Base-by-base conservation (phyloP, 2,888 invertebrate genomes). In the Eugnorisma glareosa region DNA sequence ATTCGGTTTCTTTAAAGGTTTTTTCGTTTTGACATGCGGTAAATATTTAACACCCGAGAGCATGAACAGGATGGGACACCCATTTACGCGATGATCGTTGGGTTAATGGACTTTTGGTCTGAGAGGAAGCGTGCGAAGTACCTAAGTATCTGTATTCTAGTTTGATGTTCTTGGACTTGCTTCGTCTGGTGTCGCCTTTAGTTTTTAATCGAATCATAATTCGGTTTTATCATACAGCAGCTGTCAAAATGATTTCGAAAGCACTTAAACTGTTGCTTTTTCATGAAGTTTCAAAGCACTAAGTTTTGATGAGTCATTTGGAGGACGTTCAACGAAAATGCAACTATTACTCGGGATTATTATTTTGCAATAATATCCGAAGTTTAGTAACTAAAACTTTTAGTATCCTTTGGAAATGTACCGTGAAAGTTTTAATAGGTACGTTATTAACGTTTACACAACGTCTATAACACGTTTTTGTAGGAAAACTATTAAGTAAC, bases 241-340 rank as follows among this genome's bases (percentile, higher is more conserved):
- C 15, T 72, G 51, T 71, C 54, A 59, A 67, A 69, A 84, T 64
- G 35, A 73, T 70, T 57, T 67, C 45, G 21, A 79, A 79, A 84
- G 40, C 68, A 40, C 54, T 77, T 57, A 63, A 48, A 68, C 63
- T 78, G 83, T 64, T 83, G 63, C 83, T 40, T 68, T 83, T 78
- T 68, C 66, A 84, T 21, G 54, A 72, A 84, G 68, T 79, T 72
- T 59, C 24, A 24, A 68, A 64, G 72, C 28, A 71, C 28, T 35
- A 71, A 84, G 63, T 79, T 81, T 84, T 37, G 54, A 31, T 37
- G 28, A 57, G n/a, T 59, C 63, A n/a, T 79, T 71, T 79, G 28
- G 21, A 80, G 67, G 45, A 77, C 48, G 48, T 83, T 64, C 18
- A 77, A 68, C 35, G 28, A 66, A 48, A 82, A 40, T 82, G 66